Conservation (phyloP, 2,797 vertebrate genomes). For the Hapalemur alaotrensis region DNA sequence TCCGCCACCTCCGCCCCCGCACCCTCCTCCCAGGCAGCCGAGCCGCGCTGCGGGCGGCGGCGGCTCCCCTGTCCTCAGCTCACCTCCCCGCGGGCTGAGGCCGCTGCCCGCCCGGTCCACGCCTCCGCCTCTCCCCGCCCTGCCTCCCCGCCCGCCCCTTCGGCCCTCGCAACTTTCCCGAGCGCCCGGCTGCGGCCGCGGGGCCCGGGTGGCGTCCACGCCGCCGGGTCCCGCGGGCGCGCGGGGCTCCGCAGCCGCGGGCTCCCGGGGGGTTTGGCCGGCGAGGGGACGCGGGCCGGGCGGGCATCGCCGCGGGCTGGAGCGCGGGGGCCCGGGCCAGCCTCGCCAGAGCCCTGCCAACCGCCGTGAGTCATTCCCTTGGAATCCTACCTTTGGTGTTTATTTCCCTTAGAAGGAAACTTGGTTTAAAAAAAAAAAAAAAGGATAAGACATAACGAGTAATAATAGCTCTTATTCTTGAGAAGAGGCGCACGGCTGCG, state of each 20-base stretch:
- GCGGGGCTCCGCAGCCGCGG: neutral
- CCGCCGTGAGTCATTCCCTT: slow-evolving; percentile 89
- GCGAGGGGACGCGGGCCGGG: neutral
- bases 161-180: slow-evolving; percentile 67
- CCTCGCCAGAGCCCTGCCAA: slow-evolving; percentile 49
- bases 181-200: neutral
- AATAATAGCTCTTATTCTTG: slow-evolving; percentile 84
- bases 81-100: slow-evolving; percentile 61
- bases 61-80: slow-evolving; percentile 73
- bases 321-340: slow-evolving; percentile 53
- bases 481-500: slow-evolving; percentile 72
- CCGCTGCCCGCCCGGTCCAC: slow-evolving; percentile 59
- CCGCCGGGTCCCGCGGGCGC: neutral
- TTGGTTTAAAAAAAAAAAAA: slow-evolving; percentile 80
- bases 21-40: slow-evolving; percentile 44
- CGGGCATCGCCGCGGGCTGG: slow-evolving; percentile 53
- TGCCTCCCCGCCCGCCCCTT: slow-evolving; percentile 40
- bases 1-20: slow-evolving; percentile 69
- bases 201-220: neutral
- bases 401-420: slow-evolving; percentile 93
- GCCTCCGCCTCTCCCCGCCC: slow-evolving; percentile 67
- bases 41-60: slow-evolving; percentile 64
- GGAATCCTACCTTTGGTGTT: slow-evolving; percentile 94
- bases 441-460: slow-evolving; percentile 81
- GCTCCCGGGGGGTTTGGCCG: neutral